Evolutionary conservation across 2,888 invertebrate species (phyloP).

Genomic region (Heliconius aoede): DNA sequence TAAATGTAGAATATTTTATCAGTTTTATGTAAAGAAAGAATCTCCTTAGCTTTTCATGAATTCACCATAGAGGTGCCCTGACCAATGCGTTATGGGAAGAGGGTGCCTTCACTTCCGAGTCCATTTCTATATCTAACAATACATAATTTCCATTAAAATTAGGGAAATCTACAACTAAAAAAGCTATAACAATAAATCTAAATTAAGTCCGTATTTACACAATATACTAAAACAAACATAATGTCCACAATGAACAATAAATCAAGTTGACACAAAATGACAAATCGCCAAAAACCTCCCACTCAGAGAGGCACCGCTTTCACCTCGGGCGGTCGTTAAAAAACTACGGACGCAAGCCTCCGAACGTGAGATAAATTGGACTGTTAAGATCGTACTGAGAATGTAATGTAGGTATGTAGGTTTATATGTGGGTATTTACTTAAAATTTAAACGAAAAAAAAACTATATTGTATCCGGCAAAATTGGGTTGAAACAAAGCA

Average conservation of each 20-base stretch:
- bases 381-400: conserved; percentile 27
- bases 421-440: neutral
- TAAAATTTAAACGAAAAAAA: neutral
- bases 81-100: too few relatives aligned
- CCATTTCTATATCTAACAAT: too few relatives aligned
- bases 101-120: too few relatives aligned
- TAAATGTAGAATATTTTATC: neutral
- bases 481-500: too few relatives aligned
- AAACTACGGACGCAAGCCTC: conserved; percentile 35
- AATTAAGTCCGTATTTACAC: neutral
- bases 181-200: neutral
- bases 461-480: too few relatives aligned
- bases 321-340: conserved; percentile 40
- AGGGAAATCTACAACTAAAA: too few relatives aligned
- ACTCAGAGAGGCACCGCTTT: conserved; percentile 44
- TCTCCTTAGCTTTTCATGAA: neutral
- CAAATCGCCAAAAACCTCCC: conserved; percentile 32
- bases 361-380: conserved; percentile 41
- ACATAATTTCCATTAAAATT: too few relatives aligned
- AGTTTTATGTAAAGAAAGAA: neutral
- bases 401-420: neutral
- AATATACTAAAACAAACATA: neutral
- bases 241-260: conserved; percentile 26
- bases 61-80: neutral
- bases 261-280: conserved; percentile 37